Evolutionary conservation across 2,888 invertebrate species (phyloP), one percentile per base, ranked within the genome.

Genomic region (Ormyrus rosae): DNA sequence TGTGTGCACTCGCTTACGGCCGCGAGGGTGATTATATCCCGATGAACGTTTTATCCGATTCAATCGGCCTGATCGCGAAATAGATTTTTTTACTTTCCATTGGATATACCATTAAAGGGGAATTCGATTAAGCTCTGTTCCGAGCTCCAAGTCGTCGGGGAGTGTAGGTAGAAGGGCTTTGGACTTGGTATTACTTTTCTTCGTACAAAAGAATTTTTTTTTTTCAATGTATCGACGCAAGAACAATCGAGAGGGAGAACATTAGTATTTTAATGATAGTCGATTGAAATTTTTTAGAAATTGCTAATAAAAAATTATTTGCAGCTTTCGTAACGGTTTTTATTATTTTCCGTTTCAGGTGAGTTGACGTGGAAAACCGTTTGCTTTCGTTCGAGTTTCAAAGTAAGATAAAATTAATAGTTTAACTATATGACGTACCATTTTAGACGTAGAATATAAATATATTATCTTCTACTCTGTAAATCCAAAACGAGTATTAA

Each of bases 11-110:
- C 46, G 45, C 65, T 63, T 19, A 10, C 50, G n/a, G 13, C 34
- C 34, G 34, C 34, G 34, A 9, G 58, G 76, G 70, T 60, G 64
- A 78, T 71, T 71, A 71, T 78, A 78, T 71, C 53, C 19, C 71
- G 71, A 71, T 71, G 78, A 78, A 73, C 78, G 10, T 64, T 71
- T 73, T 73, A 79, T 79, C 74, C 74, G 67, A 74, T 79, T 79
- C 79, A 74, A 74, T 79, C 79, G 78, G 46, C 61, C 67, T 51
- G 64, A 56, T 78, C 73, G 68, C 63, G 63, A 63, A 72, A 69
- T 73, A n/a, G 61, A 56, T 78, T 63, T 68, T 74, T 79, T 72
- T 56, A 6, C 60, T 10, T 61, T 55, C 46, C 9, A 46, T 46
- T 56, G 60, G 19, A 65, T 71, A 34, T 34, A 78, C 60, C 78